Percentiles rank a stretch among this genome's conserved stretches.
phyloP scores from a whole-genome alignment of 2,113 vertebrate genomes.

The Neomonachus schauinslandi region DNA sequence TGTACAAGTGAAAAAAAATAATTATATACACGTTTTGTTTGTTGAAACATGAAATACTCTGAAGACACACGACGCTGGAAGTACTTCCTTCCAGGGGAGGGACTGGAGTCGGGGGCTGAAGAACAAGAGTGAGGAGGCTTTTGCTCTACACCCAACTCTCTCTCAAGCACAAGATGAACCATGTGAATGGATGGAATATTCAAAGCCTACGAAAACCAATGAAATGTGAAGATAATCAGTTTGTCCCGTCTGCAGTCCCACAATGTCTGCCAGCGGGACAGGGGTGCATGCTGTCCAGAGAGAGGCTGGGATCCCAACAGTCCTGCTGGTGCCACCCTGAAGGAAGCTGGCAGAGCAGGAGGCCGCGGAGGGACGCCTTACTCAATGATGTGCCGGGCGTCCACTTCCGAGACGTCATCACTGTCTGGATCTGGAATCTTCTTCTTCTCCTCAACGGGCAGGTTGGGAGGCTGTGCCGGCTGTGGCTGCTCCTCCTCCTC shows the following conservation, averaged over 20 bases:
- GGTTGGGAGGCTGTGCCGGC: conserved; percentile 75
- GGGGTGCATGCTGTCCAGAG: too few species aligned
- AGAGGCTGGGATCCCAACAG: neutral
- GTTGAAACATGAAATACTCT: neutral
- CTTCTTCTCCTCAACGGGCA: conserved; percentile 93
- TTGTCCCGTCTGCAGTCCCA: neutral
- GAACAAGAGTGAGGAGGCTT: accelerated
- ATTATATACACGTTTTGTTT: accelerated
- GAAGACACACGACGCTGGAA: neutral
- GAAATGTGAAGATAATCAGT: neutral
- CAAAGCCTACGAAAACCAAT: neutral
- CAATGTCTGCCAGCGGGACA: neutral
- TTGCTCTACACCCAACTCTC: accelerated
- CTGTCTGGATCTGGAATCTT: conserved; percentile 96
- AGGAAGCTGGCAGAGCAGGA: neutral
- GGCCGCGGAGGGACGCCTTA: conserved; percentile 77
- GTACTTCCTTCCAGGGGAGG: neutral
- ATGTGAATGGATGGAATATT: accelerated
- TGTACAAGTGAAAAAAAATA: neutral
- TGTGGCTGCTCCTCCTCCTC: conserved; percentile 94
- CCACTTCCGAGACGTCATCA: conserved; percentile 94
- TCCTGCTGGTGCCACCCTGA: too few species aligned
- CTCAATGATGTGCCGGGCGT: conserved; percentile 95
- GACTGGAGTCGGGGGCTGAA: accelerated
- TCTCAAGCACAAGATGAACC: neutral